A percentile compares a stretch with the other conserved stretches of the same genome.
These are phyloP conservation scores for Bimastos eiseni DNA, from an alignment of 2,888 invertebrate genomes.

Conservation along the genomic window DNA sequence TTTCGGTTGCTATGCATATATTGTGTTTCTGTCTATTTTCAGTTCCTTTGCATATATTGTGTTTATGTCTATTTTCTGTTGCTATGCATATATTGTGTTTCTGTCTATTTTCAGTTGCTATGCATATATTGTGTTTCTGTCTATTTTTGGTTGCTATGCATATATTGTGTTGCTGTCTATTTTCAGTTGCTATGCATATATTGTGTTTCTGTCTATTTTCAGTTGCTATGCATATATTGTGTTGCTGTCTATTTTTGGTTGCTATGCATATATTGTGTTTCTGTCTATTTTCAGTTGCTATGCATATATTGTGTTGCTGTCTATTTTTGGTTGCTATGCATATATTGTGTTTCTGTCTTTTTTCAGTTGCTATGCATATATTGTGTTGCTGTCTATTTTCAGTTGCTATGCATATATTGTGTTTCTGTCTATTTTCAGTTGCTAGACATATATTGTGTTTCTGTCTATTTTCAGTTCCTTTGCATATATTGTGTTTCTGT, in stretches of 20 bases:
- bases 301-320: too few species aligned
- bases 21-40: neutral
- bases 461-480: neutral
- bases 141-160: neutral
- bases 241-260: neutral
- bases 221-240: too few species aligned
- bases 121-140: too few species aligned
- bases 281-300: neutral
- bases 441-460: too few species aligned
- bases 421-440: neutral
- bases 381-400: neutral
- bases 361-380: too few species aligned
- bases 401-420: neutral
- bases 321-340: neutral
- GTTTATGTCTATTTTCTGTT: neutral
- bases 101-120: neutral
- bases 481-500: neutral
- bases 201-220: neutral
- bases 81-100: neutral
- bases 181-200: neutral
- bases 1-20: neutral
- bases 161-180: neutral
- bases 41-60: neutral
- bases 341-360: neutral
- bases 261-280: neutral